These are phyloP conservation scores for Indicator maculatus DNA, from an alignment of 2,113 vertebrate species.

Conservation along the genomic window DNA sequence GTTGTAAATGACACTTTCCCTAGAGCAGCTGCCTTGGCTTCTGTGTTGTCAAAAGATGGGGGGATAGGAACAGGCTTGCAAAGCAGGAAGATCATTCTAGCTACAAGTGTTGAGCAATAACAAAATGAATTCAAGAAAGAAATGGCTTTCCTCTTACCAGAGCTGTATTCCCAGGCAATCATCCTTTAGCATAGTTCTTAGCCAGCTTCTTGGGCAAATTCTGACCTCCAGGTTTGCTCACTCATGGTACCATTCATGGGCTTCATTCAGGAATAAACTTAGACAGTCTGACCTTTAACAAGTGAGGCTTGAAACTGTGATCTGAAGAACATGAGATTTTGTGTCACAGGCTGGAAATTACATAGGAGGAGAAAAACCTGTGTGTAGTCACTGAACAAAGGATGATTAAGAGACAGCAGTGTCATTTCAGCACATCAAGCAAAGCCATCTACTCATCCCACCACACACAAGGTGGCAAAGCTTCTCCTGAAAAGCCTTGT, in stretches of 20 bases:
- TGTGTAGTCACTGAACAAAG: background rate
- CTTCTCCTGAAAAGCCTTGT: background rate
- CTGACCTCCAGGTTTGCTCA: background rate
- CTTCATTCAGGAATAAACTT: background rate
- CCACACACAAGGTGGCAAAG: background rate
- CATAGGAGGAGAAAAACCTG: background rate
- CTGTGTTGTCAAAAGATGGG: background rate
- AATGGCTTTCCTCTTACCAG: background rate
- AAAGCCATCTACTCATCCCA: background rate
- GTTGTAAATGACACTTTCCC: background rate
- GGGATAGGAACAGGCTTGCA: background rate
- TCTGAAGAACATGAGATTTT: background rate
- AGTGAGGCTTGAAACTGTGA: background rate
- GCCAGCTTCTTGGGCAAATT: background rate
- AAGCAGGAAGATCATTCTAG: background rate
- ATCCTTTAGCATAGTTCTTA: background rate
- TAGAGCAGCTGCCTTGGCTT: background rate
- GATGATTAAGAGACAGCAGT: background rate
- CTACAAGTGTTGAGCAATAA: background rate
- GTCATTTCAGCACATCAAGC: background rate
- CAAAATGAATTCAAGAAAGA: background rate
- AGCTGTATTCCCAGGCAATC: background rate
- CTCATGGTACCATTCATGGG: background rate
- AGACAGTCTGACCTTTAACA: fast-evolving
- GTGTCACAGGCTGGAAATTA: background rate